phyloP scores from a whole-genome alignment of 2,113 vertebrate species.

The Actenoides hombroni region DNA sequence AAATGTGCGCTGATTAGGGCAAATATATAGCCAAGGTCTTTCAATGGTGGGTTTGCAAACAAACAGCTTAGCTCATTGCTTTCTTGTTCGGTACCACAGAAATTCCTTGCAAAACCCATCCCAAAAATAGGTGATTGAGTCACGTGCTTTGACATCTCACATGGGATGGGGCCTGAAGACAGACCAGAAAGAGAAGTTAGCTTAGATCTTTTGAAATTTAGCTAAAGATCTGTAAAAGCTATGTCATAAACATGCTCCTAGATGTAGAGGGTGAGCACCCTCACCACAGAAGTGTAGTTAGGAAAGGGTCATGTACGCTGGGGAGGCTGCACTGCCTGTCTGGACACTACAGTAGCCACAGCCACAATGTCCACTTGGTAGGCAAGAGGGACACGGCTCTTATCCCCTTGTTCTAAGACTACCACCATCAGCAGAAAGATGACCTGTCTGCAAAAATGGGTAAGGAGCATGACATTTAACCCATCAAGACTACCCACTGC shows the following conservation, averaged over 20 bases:
- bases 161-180: not conserved
- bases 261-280: not conserved
- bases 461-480: not conserved
- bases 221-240: not conserved
- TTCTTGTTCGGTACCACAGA: not conserved
- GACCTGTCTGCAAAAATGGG: not conserved
- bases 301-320: not conserved
- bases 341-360: not conserved
- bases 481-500: not conserved
- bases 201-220: not conserved
- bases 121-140: not conserved
- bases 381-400: not conserved
- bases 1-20: not conserved
- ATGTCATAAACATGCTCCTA: not conserved
- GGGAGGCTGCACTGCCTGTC: not conserved
- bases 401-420: not conserved
- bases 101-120: not conserved
- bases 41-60: not conserved
- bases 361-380: accelerated
- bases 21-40: not conserved
- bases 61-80: not conserved
- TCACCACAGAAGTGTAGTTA: not conserved
- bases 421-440: not conserved
- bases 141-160: not conserved
- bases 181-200: not conserved